A percentile compares a stretch with the other conserved stretches of the same genome.
Evolutionary conservation across 23 tunicate species (phyloP).

Genomic region (Styela plicata): DNA sequence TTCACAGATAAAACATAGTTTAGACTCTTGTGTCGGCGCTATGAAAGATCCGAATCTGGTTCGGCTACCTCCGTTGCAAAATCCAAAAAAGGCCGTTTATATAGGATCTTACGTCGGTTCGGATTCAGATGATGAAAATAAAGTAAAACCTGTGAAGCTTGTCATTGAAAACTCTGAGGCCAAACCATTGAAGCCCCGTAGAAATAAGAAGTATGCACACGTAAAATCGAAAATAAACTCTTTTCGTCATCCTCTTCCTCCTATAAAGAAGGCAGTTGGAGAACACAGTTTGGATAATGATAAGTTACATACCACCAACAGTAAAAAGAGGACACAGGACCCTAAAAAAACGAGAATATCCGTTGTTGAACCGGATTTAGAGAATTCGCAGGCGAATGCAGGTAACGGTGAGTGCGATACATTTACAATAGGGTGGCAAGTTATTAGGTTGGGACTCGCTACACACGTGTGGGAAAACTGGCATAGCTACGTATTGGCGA

Average conservation of each 20-base stretch:
- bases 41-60: slow-evolving; percentile 13
- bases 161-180: neutral
- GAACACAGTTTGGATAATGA: neutral
- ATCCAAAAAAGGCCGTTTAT: slow-evolving; percentile 17
- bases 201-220: slow-evolving; percentile 29
- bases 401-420: too few species aligned
- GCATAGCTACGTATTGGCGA: too few species aligned
- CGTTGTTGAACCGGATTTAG: neutral
- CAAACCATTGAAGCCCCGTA: neutral
- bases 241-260: neutral
- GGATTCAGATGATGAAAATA: slow-evolving; percentile 13
- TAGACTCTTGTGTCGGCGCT: too few species aligned
- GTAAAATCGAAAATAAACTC: slow-evolving; percentile 26
- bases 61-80: slow-evolving; percentile 11
- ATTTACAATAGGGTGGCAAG: too few species aligned
- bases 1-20: too few species aligned
- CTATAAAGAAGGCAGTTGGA: neutral
- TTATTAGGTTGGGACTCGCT: too few species aligned
- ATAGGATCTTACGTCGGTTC: slow-evolving; percentile 23
- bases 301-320: too few species aligned
- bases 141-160: neutral
- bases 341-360: neutral
- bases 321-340: neutral
- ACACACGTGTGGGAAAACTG: too few species aligned
- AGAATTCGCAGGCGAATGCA: neutral